Evolutionary conservation across 2,888 invertebrate species (phyloP), one percentile per base, ranked within the genome.

Genomic region (Pegoplata infirma): DNA sequence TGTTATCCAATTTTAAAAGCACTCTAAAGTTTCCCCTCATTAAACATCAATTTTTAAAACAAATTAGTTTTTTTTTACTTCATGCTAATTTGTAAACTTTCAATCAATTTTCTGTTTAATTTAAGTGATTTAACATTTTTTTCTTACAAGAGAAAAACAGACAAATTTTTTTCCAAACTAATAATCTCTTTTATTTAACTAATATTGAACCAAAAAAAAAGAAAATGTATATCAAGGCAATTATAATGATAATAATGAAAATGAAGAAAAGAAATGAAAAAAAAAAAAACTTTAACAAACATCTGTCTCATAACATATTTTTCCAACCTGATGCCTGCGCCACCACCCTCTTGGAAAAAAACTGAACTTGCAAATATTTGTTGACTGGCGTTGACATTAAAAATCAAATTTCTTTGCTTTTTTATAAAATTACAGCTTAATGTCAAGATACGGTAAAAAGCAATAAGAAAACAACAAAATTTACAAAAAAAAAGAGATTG

Each of bases 361-460:
- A 32, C 5, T 12, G 1, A 40, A 51, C 21, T 51, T 59, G 44
- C 25, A 61, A 61, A 55, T 61, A 55, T 61, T 55, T 53, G 28
- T 32, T 61, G 46, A 28, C 44, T 61, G 53, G n/a, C 61, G 21
- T 71, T 71, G 53, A 71, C 71, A 71, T 19, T 61, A 32, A 61
- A 46, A 55, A 71, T 63, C 61, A 53, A 63, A 25, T 40, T 59
- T 69, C 25, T 59, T 68, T 16, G 53, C n/a, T 51, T 44, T 44
- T 36, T 40, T 40, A 59, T 2, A 44, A 46, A 46, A 25, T 59
- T 59, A 46, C 5, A 5, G 44, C 4, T 44, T 44, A 23, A 59
- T 59, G 44, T 59, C 59, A 46, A 25, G 16, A 16, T 5, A 59
- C 25, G 23, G 3, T 25, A 3, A 21, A 21, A n/a, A 49, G 19